Base-by-base conservation (phyloP, 2,797 vertebrate genomes). In the Diglossa cyanea region DNA sequence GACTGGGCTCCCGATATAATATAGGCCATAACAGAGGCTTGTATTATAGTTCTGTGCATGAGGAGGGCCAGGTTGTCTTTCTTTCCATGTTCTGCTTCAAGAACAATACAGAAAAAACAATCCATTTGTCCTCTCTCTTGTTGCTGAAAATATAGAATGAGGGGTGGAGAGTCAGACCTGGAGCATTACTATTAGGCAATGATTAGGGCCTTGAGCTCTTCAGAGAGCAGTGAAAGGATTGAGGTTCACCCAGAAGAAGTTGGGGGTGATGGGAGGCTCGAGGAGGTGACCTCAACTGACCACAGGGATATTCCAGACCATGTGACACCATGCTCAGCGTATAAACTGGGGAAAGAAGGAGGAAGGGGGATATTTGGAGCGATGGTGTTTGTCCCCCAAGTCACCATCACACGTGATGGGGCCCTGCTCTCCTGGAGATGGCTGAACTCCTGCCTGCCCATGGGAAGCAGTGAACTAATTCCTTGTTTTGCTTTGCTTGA, bases 171-270 rank as follows among this genome's bases (percentile, higher is more conserved):
- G 37, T 61, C n/a, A 73, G 50, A 78, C 10, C 21, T 71, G 24
- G 24, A 61, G 6, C 40, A 42, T 16, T 35, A n/a, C 3, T n/a
- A 54, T 11, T 8, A 47, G 37, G 16, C n/a, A 68, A 3, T 3
- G 8, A 40, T 15, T 28, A 68, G 14, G 9, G n/a, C 14, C n/a
- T 75, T 17, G 48, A 86, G 30, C 50, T 94, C n/a, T 17, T 37
- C 55, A 73, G 40, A 71, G 20, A 62, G 26, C 33, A 30, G 9
- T 23, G 58, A 53, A 78, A 88, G 47, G 28, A 54, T 3, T 31
- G 53, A 91, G n/a, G 23, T 10, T 58, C 35, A 26, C 4, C 7
- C 21, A 0, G 0, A 47, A 62, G 20, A 21, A 35, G 20, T 0
- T 40, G 25, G 21, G 40, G 25, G 9, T 30, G 40, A 17, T 18